A percentile compares a stretch with the other conserved stretches of the same genome.
Conservation (phyloP, 1,140 invertebrate genomes). For the Brachionus rubens region DNA sequence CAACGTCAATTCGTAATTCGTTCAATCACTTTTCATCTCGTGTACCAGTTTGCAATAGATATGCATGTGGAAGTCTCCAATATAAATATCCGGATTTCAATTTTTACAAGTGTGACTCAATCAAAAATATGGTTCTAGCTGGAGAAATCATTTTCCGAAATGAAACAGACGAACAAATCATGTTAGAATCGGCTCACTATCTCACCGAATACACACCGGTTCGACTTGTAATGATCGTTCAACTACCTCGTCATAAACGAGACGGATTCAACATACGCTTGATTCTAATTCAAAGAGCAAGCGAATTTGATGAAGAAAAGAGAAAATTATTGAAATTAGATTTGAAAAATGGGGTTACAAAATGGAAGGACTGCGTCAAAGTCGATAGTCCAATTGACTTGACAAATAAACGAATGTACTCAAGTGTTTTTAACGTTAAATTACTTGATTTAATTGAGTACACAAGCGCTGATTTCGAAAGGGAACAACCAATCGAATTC, state of each 20-base stretch:
- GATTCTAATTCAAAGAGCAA: neutral
- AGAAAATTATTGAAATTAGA: neutral
- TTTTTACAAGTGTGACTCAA: neutral
- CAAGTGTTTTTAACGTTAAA: neutral
- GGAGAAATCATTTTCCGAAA: neutral
- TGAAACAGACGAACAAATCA: neutral
- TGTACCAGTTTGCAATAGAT: neutral
- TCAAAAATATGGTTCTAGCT: neutral
- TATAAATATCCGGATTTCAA: constrained; percentile 19
- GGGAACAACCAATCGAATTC: neutral
- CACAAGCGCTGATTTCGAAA: neutral
- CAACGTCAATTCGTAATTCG: neutral
- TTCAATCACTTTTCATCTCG: neutral
- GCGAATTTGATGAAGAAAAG: neutral
- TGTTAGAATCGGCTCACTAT: neutral
- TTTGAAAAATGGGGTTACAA: neutral
- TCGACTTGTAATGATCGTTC: neutral
- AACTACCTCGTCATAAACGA: neutral
- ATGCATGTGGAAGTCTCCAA: neutral
- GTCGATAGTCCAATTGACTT: neutral
- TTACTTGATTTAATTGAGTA: neutral
- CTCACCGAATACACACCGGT: neutral
- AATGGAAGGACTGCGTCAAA: neutral
- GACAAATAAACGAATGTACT: neutral
- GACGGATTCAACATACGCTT: neutral